A percentile compares a stretch with the other conserved stretches of the same genome.
These are phyloP conservation scores for Lasaia peninsularis DNA, from an alignment of 1,140 invertebrate species.

Conservation along the genomic window DNA sequence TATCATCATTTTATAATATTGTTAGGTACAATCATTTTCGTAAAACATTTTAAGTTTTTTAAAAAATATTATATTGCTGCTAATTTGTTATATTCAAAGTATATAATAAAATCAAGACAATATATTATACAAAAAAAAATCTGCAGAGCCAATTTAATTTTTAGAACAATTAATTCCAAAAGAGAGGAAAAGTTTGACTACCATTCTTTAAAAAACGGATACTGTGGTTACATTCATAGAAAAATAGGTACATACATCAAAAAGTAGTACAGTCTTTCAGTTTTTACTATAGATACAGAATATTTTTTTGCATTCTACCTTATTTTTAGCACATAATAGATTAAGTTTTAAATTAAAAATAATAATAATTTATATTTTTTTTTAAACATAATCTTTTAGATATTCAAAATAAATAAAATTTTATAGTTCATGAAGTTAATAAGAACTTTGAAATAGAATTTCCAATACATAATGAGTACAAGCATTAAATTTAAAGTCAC, in stretches of 20 bases:
- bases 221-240: constrained; percentile 47
- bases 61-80: too few relatives aligned
- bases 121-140: too few relatives aligned
- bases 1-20: too few relatives aligned
- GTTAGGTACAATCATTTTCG: too few relatives aligned
- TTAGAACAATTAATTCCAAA: too few relatives aligned
- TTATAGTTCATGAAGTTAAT: too few relatives aligned
- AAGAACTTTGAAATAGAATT: neutral
- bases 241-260: constrained; percentile 66
- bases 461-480: neutral
- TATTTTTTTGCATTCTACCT: constrained; percentile 6
- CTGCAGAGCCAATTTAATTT: too few relatives aligned
- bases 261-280: constrained; percentile 49
- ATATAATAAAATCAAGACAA: too few relatives aligned
- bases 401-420: constrained; percentile 2
- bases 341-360: constrained; percentile 7
- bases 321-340: neutral
- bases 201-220: neutral
- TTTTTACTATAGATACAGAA: constrained; percentile 31
- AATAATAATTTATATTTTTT: constrained; percentile 5
- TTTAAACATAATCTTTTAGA: neutral
- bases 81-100: too few relatives aligned
- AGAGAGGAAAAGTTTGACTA: neutral
- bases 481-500: neutral
- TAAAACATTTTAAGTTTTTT: too few relatives aligned